Conservation (phyloP, 2,113 vertebrate genomes). For the Ardeotis arabs region DNA sequence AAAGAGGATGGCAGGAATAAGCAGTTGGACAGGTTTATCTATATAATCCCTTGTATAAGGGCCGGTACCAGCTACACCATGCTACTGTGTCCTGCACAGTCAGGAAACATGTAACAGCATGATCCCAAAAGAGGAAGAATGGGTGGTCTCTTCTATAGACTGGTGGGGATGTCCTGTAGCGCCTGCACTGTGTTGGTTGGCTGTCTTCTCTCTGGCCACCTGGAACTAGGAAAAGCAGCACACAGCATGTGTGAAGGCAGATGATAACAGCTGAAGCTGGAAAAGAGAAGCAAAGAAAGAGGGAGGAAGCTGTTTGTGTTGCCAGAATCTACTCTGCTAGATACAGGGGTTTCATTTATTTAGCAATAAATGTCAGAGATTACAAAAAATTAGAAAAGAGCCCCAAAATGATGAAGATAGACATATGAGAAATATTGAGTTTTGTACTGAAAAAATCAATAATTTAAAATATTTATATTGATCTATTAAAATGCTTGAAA, state of each 20-base stretch:
- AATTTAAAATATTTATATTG: neutral
- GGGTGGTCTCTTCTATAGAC: neutral
- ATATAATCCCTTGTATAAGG: neutral
- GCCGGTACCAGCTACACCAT: neutral
- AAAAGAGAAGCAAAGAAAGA: constrained; percentile 9
- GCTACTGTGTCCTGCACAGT: fast-evolving
- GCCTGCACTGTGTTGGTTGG: neutral
- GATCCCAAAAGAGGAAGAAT: neutral
- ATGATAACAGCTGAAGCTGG: constrained; percentile 35
- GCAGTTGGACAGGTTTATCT: neutral
- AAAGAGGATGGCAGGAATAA: neutral
- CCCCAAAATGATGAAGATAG: neutral
- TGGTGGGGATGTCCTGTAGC: neutral
- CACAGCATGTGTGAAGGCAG: neutral
- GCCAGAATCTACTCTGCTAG: neutral
- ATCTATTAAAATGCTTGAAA: neutral
- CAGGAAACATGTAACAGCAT: neutral
- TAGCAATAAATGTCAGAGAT: neutral
- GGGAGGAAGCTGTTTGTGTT: neutral
- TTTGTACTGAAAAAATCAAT: neutral
- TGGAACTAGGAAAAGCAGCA: neutral
- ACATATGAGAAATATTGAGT: neutral
- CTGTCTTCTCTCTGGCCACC: neutral
- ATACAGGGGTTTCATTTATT: neutral
- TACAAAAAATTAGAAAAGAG: neutral